A percentile compares a stretch with the other conserved stretches of the same genome.
Evolutionary conservation across 2,888 invertebrate genomes (phyloP).

Genomic region (Ophioninae sp.): DNA sequence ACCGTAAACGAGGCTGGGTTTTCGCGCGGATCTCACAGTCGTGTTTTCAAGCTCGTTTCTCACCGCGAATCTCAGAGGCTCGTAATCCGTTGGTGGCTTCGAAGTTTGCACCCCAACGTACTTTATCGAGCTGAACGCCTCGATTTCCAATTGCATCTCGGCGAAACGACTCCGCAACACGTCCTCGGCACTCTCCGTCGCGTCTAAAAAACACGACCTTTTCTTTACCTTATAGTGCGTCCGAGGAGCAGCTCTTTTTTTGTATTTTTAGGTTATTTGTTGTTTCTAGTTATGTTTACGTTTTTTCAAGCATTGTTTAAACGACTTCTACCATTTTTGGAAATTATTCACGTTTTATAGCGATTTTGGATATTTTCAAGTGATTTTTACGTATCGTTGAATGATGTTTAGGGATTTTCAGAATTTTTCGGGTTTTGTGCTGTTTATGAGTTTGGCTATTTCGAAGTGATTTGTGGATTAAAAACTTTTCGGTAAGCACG

Average conservation of each 20-base stretch:
- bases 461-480: background rate
- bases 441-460: too few species aligned
- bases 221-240: background rate
- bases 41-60: constrained; percentile 86
- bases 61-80: constrained; percentile 83
- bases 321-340: too few species aligned
- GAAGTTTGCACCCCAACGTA: constrained; percentile 86
- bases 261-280: background rate
- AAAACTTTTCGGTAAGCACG: constrained; percentile 77
- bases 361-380: background rate
- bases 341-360: background rate
- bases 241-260: background rate
- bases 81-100: constrained; percentile 84
- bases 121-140: constrained; percentile 88
- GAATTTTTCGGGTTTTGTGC: too few species aligned
- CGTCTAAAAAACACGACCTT: constrained; percentile 77
- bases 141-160: constrained; percentile 85
- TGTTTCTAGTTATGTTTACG: too few species aligned
- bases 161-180: constrained; percentile 85
- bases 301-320: too few species aligned
- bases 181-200: constrained; percentile 85
- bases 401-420: too few species aligned
- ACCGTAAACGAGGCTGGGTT: constrained; percentile 86
- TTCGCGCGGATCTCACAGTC: constrained; percentile 87
- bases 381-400: background rate